These are phyloP conservation scores for Centrocercus urophasianus DNA, from an alignment of 2,113 vertebrate genomes.

Conservation along the genomic window DNA sequence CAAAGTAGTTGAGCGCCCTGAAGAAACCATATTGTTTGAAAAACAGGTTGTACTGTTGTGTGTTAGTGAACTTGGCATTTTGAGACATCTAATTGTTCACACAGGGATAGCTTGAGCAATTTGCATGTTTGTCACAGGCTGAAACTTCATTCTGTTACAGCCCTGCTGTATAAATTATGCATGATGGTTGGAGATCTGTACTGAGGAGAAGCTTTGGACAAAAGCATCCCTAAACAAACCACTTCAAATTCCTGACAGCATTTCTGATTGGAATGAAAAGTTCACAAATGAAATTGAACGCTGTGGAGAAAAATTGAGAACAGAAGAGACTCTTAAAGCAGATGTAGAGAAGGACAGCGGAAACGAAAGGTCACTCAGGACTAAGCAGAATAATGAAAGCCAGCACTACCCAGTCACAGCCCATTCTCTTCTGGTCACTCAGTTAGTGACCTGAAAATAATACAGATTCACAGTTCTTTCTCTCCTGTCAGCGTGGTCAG, in stretches of 20 bases:
- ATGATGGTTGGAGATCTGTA: neutral
- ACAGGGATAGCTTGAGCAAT: neutral
- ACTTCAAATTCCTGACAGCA: neutral
- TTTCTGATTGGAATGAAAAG: neutral
- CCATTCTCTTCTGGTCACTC: conserved; percentile 4
- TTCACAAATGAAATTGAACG: neutral
- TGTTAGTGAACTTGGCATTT: neutral
- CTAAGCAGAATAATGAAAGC: neutral
- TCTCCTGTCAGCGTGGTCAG: neutral
- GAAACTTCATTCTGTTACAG: neutral
- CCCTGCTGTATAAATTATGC: neutral
- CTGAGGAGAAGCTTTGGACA: neutral
- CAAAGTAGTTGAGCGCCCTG: neutral
- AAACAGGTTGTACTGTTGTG: neutral
- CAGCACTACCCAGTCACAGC: conserved; percentile 8
- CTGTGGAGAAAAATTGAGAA: neutral
- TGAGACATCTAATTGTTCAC: neutral
- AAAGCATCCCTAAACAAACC: neutral
- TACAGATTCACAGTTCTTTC: conserved; percentile 35
- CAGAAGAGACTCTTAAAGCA: neutral
- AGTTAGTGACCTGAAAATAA: conserved; percentile 43
- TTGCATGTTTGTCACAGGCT: neutral
- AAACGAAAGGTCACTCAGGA: conserved; percentile 8
- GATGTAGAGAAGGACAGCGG: neutral
- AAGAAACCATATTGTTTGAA: neutral